These are phyloP conservation scores for Montipora capitata DNA, from an alignment of 92 coral and sea anemone genomes.

Conservation along the genomic window DNA sequence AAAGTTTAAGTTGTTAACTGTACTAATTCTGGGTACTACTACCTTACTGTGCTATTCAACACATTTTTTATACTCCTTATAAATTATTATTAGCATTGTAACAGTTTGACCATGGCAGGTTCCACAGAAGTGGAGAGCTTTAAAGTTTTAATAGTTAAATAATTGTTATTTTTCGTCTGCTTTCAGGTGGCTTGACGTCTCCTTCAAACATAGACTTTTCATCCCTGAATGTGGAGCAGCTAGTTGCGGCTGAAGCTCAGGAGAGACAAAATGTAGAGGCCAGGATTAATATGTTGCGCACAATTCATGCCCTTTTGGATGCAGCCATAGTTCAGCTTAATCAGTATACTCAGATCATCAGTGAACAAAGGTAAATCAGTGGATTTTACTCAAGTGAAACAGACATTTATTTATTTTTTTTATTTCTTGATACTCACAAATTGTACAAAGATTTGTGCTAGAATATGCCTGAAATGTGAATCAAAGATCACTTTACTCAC, in stretches of 20 bases:
- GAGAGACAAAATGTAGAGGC: slow-evolving; percentile 96
- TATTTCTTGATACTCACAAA: too few relatives aligned
- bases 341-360: slow-evolving; percentile 86
- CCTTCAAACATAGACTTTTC: slow-evolving; percentile 79
- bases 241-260: slow-evolving; percentile 88
- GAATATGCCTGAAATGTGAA: too few relatives aligned
- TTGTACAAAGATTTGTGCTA: neutral
- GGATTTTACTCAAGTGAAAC: too few relatives aligned
- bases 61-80: too few relatives aligned
- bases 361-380: slow-evolving; percentile 81
- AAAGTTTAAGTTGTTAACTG: too few relatives aligned
- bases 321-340: slow-evolving; percentile 93
- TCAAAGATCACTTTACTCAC: too few relatives aligned
- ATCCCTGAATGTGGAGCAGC: slow-evolving; percentile 82
- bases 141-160: too few relatives aligned
- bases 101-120: neutral
- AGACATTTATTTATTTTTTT: too few relatives aligned
- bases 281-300: slow-evolving; percentile 90
- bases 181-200: slow-evolving; percentile 63
- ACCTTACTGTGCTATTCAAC: too few relatives aligned
- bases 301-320: slow-evolving; percentile 91
- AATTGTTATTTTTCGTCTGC: too few relatives aligned
- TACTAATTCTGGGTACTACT: too few relatives aligned
- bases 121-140: neutral
- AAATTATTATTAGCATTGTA: too few relatives aligned